Evolutionary conservation across 2,797 vertebrate species (phyloP).

Genomic region (Pseudocheirus occidentalis): DNA sequence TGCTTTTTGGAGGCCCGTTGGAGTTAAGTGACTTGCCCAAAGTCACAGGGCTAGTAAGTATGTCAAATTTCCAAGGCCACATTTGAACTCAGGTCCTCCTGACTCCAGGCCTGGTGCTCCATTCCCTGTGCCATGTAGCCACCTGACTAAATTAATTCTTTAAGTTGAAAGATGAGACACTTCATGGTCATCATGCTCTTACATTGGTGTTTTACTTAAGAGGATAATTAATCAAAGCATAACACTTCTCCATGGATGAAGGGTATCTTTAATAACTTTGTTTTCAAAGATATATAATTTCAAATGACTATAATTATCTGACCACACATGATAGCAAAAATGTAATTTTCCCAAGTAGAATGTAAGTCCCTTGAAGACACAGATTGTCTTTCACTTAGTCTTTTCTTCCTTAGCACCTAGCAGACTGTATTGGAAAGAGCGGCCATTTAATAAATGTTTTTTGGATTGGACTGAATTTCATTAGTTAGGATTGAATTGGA

Average conservation of each 20-base stretch:
- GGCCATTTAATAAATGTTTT: neutral
- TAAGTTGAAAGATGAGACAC: neutral
- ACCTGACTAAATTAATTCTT: neutral
- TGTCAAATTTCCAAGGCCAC: too few species aligned
- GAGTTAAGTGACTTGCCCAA: too few species aligned
- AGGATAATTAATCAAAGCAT: neutral
- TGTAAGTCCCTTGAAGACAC: neutral
- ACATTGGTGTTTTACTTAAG: neutral
- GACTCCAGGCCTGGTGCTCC: too few species aligned
- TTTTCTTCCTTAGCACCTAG: neutral
- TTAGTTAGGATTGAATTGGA: neutral
- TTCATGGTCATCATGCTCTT: neutral
- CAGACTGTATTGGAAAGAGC: neutral
- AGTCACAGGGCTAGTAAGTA: too few species aligned
- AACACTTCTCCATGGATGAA: neutral
- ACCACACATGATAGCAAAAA: neutral
- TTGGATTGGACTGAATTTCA: neutral
- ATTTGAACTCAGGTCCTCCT: too few species aligned
- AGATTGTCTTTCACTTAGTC: neutral
- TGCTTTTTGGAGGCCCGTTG: too few species aligned
- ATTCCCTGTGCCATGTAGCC: too few species aligned
- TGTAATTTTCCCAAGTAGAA: neutral
- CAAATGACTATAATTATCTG: neutral
- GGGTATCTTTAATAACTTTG: neutral
- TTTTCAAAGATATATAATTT: neutral